A percentile compares a stretch with the other conserved stretches of the same genome.
Evolutionary conservation across 2,797 vertebrate species (phyloP).

Genomic region (Rousettus madagascariensis): DNA sequence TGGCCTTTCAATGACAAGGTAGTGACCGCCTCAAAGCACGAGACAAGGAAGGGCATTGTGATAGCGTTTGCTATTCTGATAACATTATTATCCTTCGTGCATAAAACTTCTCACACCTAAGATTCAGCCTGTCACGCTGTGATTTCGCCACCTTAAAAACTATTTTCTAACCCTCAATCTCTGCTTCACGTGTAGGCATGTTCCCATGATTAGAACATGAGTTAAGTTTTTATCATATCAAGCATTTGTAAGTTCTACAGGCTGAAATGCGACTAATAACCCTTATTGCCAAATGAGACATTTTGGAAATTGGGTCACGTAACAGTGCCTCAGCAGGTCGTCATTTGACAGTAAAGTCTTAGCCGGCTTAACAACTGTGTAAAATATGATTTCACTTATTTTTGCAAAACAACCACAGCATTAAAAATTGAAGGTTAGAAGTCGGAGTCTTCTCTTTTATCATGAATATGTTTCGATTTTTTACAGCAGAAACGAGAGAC

Average conservation of each 20-base stretch:
- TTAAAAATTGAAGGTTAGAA: constrained; percentile 39
- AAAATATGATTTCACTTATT: background rate
- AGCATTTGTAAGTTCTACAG: background rate
- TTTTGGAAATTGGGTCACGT: background rate
- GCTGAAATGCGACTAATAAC: background rate
- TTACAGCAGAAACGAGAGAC: constrained; percentile 21
- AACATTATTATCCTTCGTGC: too few species aligned
- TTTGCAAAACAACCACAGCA: constrained; percentile 35
- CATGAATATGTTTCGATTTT: constrained; percentile 34
- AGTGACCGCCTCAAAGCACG: too few species aligned
- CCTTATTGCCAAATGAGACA: background rate
- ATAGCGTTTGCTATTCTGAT: too few species aligned
- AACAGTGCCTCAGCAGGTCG: background rate
- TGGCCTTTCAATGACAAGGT: too few species aligned
- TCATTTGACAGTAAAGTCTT: background rate
- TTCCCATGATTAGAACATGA: too few species aligned
- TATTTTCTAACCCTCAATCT: too few species aligned
- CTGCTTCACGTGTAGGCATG: too few species aligned
- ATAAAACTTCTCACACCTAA: too few species aligned
- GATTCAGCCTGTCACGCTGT: too few species aligned
- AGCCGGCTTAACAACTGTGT: background rate
- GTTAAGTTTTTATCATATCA: too few species aligned
- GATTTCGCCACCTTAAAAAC: too few species aligned
- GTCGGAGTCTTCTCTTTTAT: background rate
- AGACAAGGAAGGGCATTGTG: too few species aligned